Evolutionary conservation across 2,113 vertebrate genomes (phyloP).

Genomic region (Laterallus jamaicensis): DNA sequence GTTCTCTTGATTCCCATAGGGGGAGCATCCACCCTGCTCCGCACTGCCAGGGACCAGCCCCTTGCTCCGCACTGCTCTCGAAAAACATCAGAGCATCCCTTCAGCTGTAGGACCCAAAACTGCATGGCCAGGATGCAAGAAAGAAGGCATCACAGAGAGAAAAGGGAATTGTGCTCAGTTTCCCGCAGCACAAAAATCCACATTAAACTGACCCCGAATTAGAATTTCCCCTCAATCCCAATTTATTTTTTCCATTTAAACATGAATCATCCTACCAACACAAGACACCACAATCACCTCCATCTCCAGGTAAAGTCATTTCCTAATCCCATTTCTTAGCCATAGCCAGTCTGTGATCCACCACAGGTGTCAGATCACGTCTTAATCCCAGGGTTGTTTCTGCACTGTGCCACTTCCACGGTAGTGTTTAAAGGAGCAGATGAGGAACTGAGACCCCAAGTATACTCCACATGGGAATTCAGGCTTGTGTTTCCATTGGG

Average conservation of each 20-base stretch:
- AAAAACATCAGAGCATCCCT: neutral
- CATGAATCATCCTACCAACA: neutral
- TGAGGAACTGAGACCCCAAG: neutral
- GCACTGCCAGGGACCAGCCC: neutral
- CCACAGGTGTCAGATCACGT: neutral
- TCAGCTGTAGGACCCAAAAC: neutral
- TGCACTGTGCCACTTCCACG: fast-evolving
- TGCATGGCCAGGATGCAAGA: neutral
- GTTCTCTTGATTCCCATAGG: fast-evolving
- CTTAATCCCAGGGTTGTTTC: neutral
- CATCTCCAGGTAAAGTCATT: neutral
- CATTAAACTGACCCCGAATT: neutral
- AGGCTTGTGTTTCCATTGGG: neutral
- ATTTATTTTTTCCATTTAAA: neutral
- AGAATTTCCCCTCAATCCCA: neutral
- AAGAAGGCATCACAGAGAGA: neutral
- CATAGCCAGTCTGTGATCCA: neutral
- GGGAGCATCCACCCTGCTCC: neutral
- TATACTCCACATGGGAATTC: neutral
- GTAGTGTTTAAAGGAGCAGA: neutral
- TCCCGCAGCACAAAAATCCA: neutral
- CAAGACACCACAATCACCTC: neutral
- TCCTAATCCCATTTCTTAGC: neutral
- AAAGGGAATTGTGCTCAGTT: neutral
- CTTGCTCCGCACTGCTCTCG: neutral